These are phyloP conservation scores for Indicator indicator DNA, from an alignment of 2,113 vertebrate genomes.

Conservation along the genomic window DNA sequence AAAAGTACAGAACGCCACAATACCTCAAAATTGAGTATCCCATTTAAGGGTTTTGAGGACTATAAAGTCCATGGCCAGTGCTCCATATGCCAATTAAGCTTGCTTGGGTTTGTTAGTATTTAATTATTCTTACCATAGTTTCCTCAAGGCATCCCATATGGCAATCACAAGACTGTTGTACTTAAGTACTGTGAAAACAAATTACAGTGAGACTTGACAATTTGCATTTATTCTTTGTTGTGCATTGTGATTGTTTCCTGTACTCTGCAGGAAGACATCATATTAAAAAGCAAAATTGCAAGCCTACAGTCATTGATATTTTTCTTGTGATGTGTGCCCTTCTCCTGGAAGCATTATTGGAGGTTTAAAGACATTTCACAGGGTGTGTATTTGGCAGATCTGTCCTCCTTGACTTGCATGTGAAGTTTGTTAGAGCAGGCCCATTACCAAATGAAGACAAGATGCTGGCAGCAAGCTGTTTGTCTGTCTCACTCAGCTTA, in stretches of 20 bases:
- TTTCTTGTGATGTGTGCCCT: not conserved
- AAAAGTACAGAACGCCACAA: not conserved
- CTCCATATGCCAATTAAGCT: not conserved
- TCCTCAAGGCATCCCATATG: not conserved
- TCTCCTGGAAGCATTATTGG: not conserved
- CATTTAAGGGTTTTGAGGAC: not conserved
- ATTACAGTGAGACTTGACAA: not conserved
- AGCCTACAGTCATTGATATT: fast-evolving
- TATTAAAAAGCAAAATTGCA: not conserved
- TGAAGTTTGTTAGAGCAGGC: not conserved
- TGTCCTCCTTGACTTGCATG: not conserved
- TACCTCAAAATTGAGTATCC: not conserved
- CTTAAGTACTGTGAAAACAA: not conserved
- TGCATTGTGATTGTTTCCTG: not conserved
- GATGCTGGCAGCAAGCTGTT: not conserved
- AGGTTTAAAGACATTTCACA: not conserved
- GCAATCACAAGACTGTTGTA: not conserved
- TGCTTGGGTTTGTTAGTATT: not conserved
- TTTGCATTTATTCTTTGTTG: not conserved
- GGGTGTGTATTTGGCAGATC: not conserved
- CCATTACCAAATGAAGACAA: not conserved
- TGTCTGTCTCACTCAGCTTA: not conserved
- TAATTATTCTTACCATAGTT: not conserved
- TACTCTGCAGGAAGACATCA: not conserved
- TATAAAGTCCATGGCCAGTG: not conserved